These are phyloP conservation scores for Uria aalge DNA, from an alignment of 2,113 vertebrate species.

Conservation along the genomic window DNA sequence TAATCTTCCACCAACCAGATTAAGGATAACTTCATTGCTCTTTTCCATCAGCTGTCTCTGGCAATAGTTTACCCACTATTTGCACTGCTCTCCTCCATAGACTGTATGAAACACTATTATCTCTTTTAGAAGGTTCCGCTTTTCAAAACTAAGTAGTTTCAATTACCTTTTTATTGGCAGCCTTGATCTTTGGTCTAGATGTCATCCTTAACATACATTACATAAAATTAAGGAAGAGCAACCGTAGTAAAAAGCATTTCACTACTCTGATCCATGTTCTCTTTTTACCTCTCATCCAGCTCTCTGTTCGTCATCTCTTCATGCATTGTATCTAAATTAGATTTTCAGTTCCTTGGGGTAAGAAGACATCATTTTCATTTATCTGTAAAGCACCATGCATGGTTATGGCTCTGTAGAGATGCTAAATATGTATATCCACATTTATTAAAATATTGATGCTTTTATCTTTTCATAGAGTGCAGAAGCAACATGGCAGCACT, in stretches of 20 bases:
- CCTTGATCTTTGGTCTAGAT: neutral
- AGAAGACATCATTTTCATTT: conserved; percentile 39
- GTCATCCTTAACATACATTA: neutral
- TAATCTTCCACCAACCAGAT: neutral
- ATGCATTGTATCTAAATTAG: conserved; percentile 42
- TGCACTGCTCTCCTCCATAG: neutral
- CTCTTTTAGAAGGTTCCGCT: neutral
- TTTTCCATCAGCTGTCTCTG: neutral
- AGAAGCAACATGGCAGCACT: conserved; percentile 7
- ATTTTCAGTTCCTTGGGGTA: conserved; percentile 37
- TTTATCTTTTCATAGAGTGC: conserved; percentile 4
- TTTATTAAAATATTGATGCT: conserved; percentile 34
- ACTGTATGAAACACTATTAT: neutral
- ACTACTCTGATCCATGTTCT: neutral
- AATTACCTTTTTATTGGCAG: neutral
- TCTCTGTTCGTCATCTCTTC: neutral
- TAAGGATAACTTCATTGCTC: neutral
- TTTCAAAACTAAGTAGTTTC: neutral
- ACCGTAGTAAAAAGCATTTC: neutral
- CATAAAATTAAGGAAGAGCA: conserved; percentile 13
- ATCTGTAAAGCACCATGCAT: conserved; percentile 17
- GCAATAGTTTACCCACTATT: neutral
- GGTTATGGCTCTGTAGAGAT: neutral
- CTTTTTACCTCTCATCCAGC: neutral
- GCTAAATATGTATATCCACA: conserved; percentile 17